Base-by-base conservation (phyloP, 2,113 vertebrate genomes). In the Pandion haliaetus region DNA sequence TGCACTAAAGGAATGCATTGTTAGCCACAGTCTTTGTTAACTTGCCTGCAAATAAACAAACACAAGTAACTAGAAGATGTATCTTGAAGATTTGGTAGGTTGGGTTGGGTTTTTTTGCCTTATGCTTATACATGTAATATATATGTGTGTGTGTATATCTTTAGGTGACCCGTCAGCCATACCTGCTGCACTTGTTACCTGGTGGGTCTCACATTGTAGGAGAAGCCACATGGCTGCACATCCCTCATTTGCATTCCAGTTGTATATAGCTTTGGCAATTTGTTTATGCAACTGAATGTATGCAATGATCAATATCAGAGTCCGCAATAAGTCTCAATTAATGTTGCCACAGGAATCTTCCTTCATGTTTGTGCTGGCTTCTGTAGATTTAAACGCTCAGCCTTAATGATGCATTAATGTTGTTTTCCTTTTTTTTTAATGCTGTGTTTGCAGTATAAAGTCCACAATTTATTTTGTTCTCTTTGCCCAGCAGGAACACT, bases 381-480 rank as follows among this genome's bases (percentile, higher is more conserved):
- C 65, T 95, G 72, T 80, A 85, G 58, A 81, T 95, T 80, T 83
- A 93, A 91, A 81, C 4, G 20, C 59, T 90, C 67, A 29, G 31
- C 93, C 36, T 94, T 90, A 96, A 91, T 93, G 84, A 89, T 94
- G 62, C 49, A 89, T 94, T 95, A 77, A 77, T 3, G 12, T 36
- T 78, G 42, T 74, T 89, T 82, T 69, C 28, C 14, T 31, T 17
- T 65, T 49, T n/a, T 62, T 32, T 44, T 65, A 84, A 20, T 61
- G 84, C 93, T 95, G 34, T 80, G 54, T 85, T 87, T 95, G 89
- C 82, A 91, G n/a, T 80, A 82, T 80, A 20, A 90, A 85, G 61
- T 85, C 84, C 69, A 44, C 67, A 62, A 90, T 97, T 95, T 90
- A 62, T 91, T 96, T 93, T 82, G 24, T 96, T 94, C 67, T 90